Evolutionary conservation across 2,888 invertebrate species (phyloP).

Genomic region (Rhodophaea formosa): DNA sequence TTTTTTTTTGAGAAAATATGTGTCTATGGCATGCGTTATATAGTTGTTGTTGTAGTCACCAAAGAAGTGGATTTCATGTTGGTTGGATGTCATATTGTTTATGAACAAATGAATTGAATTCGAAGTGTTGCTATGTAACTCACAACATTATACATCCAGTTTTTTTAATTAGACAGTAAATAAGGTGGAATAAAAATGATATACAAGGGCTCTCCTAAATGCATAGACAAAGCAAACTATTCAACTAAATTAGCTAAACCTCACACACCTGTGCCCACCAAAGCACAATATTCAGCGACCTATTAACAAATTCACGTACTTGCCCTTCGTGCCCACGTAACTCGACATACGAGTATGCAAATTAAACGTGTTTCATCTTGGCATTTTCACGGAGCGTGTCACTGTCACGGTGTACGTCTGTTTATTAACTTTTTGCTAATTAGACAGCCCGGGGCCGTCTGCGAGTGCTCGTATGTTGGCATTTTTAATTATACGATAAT

Average conservation of each 20-base stretch:
- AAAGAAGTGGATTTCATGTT: too few relatives aligned
- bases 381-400: constrained; percentile 77
- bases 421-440: constrained; percentile 81
- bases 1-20: too few relatives aligned
- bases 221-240: too few relatives aligned
- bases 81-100: too few relatives aligned
- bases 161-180: too few relatives aligned
- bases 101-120: too few relatives aligned
- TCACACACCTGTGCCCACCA: not conserved
- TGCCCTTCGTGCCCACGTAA: constrained; percentile 38
- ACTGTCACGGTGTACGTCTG: constrained; percentile 76
- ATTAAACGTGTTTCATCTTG: constrained; percentile 80
- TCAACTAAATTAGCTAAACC: not conserved
- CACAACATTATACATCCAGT: too few relatives aligned
- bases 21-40: too few relatives aligned
- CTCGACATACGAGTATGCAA: constrained; percentile 63
- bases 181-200: too few relatives aligned
- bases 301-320: constrained; percentile 16
- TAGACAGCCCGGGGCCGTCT: constrained; percentile 72
- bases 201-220: too few relatives aligned
- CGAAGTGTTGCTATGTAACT: too few relatives aligned
- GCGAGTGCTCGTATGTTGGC: constrained; percentile 74
- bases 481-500: constrained; percentile 78
- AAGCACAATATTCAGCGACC: constrained; percentile 8
- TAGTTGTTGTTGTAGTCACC: too few relatives aligned